phyloP scores from a whole-genome alignment of 2,888 invertebrate species.

The Tenthredo mesomela region DNA sequence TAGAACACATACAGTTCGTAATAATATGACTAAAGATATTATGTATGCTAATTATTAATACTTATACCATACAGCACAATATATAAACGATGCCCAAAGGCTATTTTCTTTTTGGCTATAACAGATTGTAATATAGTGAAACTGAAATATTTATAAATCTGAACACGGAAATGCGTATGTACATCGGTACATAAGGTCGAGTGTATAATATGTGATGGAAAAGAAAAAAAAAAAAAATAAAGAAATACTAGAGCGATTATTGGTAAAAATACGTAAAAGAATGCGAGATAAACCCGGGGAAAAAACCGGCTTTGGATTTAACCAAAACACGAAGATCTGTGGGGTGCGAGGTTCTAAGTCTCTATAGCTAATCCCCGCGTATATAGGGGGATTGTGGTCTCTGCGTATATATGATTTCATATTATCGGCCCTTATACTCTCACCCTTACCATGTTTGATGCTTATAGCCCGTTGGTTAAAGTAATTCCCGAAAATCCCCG shows the following conservation, averaged over 20 bases:
- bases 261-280: constrained; percentile 8
- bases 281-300: background rate
- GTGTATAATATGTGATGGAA: background rate
- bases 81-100: background rate
- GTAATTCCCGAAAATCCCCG: constrained; percentile 40
- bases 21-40: background rate
- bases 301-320: background rate
- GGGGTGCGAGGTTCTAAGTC: constrained; percentile 27
- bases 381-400: constrained; percentile 12
- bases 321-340: constrained; percentile 31
- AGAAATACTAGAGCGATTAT: background rate
- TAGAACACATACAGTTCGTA: background rate
- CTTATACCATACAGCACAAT: background rate
- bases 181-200: background rate
- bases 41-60: background rate
- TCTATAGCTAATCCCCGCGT: background rate
- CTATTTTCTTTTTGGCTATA: background rate
- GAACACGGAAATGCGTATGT: background rate
- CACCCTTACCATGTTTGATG: background rate
- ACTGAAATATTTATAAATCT: constrained; percentile 1
- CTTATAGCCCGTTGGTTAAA: constrained; percentile 1
- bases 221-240: background rate
- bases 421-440: background rate
- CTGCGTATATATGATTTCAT: background rate
- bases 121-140: constrained; percentile 6